Base-by-base conservation (phyloP, 2,888 invertebrate species). In the Melieria omissa region DNA sequence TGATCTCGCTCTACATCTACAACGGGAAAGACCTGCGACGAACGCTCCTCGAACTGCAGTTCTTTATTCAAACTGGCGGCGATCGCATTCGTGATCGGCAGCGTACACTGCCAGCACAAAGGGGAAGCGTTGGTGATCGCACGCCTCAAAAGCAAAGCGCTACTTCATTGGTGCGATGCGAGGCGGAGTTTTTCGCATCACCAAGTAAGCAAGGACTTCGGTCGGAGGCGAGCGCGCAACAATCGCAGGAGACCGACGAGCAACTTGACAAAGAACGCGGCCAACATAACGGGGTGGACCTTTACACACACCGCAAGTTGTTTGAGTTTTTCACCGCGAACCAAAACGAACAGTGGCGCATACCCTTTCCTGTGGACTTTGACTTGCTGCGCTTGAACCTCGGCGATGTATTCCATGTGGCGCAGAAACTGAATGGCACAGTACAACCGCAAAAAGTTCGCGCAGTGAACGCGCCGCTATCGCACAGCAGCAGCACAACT, bases 41-140 rank as follows among this genome's bases (percentile, higher is more conserved):
- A 86, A 91, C 92, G 12, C 88, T 94, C 55, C 88, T 93, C 70
- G 91, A 92, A 80, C 86, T 95, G 74, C 94, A 95, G 81, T 93
- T 92, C 85, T 91, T 92, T 84, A 87, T 91, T 77, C 88, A 89
- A 74, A 90, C 90, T 67, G 88, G 87, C 6, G 87, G 87, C 2
- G 87, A 87, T 76, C 76, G 79, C n/a, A 71, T 71, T 12, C 58
- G n/a, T 4, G 61, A 65, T 49, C 54, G 60, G 41, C 16, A 14
- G n/a, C 4, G 6, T 12, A 52, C 47, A 58, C 44, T 9, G 10
- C 29, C 14, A 10, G 47, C 16, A 41, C 61, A 55, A n/a, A 29
- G 29, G 29, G 29, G 29, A 29, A 29, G 29, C 29, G 29, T 29
- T 29, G 29, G 29, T 2, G 29, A 29, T 29, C 47, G 14, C 3